Base-by-base conservation (phyloP, 2,888 invertebrate genomes). In the Stratiomys singularior region DNA sequence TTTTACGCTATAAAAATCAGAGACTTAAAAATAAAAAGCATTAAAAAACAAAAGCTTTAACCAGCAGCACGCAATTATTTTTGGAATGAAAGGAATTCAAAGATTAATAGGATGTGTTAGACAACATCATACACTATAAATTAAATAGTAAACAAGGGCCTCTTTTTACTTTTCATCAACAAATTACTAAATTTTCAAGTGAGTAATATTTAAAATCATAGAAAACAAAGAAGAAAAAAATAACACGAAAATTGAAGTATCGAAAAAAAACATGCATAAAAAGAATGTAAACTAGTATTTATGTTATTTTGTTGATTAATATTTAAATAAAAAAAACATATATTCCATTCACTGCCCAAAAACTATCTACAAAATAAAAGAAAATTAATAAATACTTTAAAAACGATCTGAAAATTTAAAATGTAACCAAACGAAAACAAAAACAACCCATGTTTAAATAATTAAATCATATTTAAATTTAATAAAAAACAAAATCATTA, bases 331-430 rank as follows among this genome's bases (percentile, higher is more conserved):
- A 76, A 56, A 78, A 27, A 76, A 77, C 76, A 77, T 76, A 76
- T 77, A 77, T 79, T 79, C 77, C 79, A 79, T 79, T 78, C 78
- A 79, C 78, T 79, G 78, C 79, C 78, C 78, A 56, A 76, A 71
- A 77, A 76, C 67, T 77, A 56, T 77, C 64, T 52, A 67, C 64
- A 67, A 64, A 21, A 67, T 15, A 47, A 25, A 27, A 21, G 64
- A 64, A 37, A 77, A 66, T 44, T 44, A 15, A 15, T 63, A 52
- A 64, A 66, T 74, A 37, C 15, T 74, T 30, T 13, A 58, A 76
- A 76, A 60, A 60, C 21, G 23, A 63, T n/a, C n/a, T n/a, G n/a
- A n/a, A n/a, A n/a, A n/a, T n/a, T n/a, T n/a, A 60, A 60, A 23
- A 27, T 23, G 30, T 44, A 58, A 74, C 30, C 18, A 76, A 74